Evolutionary conservation across 2,797 vertebrate species (phyloP), one percentile per base, ranked within the genome.

Genomic region (Heliangelus exortis): DNA sequence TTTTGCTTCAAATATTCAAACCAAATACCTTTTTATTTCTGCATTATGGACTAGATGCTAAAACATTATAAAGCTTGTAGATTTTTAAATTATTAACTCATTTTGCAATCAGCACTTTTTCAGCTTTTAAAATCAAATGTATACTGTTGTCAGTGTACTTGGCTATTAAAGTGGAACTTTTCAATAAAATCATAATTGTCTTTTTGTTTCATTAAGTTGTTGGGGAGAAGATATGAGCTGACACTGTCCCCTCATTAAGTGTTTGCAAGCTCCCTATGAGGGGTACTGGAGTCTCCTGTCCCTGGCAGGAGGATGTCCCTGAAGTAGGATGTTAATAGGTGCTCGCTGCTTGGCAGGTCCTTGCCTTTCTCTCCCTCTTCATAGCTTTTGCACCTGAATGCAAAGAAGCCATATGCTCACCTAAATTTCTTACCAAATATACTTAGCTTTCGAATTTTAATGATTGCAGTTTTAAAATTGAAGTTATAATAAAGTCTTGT

Each of bases 1-100:
- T 89, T 93, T 92, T 91, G 25, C 63, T 87, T 71, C 41, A 92
- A 76, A 58, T 68, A 39, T 45, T 74, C 22, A 66, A 51, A 77
- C 21, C 18, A 59, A 68, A 72, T 62, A n/a, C 3, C 3, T 33
- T 74, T 85, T 69, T 23, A 54, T 59, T 86, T 48, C 41, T 74
- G 3, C n/a, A 6, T 41, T 78, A 16, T 22, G 10, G 51, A 53
- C 36, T 51, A 76, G 55, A 66, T 58, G 25, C 18, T 54, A 50
- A 75, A 84, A 48, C 22, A 6, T 2, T 50, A 13, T 53, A 45
- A 89, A 92, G 3, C 11, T 36, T 45, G 89, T 50, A 50, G 48
- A 50, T 50, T 50, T 50, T 50, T 50, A 50, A 13, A 50, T 62
- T 43, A 48, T 22, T 69, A 33, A 6, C 8, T 58, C 7, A n/a